Percentiles rank a stretch among this genome's conserved stretches.
Evolutionary conservation across 2,113 vertebrate genomes (phyloP).

Genomic region (Phaethornis superciliosus): DNA sequence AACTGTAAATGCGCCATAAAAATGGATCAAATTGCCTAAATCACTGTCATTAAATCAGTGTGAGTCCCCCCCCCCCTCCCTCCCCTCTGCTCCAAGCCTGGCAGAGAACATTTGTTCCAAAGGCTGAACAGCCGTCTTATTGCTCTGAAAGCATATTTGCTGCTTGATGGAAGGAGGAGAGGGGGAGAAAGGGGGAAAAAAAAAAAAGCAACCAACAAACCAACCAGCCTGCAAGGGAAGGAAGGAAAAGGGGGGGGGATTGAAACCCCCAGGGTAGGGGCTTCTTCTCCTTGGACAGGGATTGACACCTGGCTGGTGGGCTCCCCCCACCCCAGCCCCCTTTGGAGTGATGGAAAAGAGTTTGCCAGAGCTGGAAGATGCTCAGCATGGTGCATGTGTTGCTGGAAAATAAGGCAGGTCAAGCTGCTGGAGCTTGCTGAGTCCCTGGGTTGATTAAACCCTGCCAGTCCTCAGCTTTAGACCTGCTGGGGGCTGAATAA

Average conservation of each 20-base stretch:
- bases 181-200: conserved; percentile 9
- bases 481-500: background rate
- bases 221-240: conserved; percentile 53
- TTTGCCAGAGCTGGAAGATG: background rate
- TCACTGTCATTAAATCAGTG: conserved; percentile 73
- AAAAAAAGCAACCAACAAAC: too few species aligned
- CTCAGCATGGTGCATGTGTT: background rate
- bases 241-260: background rate
- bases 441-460: background rate
- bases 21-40: conserved; percentile 75
- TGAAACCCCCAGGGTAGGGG: background rate
- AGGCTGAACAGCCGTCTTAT: conserved; percentile 70
- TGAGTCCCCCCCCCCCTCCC: conserved; percentile 62
- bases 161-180: conserved; percentile 70
- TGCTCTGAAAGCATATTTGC: conserved; percentile 73
- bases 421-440: background rate
- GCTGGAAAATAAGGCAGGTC: background rate
- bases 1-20: conserved; percentile 71
- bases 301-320: accelerated
- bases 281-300: background rate
- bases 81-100: conserved; percentile 62
- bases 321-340: accelerated
- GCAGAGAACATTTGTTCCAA: conserved; percentile 72
- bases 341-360: background rate
- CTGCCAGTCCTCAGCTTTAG: background rate